phyloP scores from a whole-genome alignment of 2,113 vertebrate genomes.

The Eidolon helvum region DNA sequence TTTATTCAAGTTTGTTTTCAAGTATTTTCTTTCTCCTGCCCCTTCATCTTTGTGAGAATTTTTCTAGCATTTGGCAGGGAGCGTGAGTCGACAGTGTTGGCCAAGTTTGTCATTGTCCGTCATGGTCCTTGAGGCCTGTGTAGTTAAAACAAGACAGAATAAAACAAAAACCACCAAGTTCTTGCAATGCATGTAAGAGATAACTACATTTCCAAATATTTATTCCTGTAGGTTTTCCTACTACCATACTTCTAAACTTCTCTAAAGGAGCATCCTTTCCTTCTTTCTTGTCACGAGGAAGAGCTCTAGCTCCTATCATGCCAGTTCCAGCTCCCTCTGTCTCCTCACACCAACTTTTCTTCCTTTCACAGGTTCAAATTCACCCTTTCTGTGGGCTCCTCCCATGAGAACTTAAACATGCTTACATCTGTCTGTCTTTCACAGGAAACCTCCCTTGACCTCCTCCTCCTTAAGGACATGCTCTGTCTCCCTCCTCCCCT shows the following conservation, averaged over 20 bases:
- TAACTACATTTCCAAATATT: rapidly evolving
- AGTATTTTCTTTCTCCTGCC: neutral
- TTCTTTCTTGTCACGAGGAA: neutral
- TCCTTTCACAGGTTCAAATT: neutral
- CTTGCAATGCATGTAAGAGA: neutral
- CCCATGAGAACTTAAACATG: rapidly evolving
- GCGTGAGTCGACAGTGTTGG: neutral
- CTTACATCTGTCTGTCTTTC: neutral
- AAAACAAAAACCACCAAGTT: neutral
- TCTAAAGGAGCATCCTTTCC: neutral
- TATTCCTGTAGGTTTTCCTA: neutral
- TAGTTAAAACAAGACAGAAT: no score
- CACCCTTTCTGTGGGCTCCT: neutral
- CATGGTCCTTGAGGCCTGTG: neutral
- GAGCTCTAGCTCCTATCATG: neutral
- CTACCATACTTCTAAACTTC: no score
- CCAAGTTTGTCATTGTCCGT: neutral
- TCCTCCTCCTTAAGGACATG: rapidly evolving
- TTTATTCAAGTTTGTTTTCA: neutral
- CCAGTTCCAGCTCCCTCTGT: neutral
- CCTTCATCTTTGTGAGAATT: neutral
- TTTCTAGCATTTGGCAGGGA: neutral
- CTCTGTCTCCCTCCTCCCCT: neutral
- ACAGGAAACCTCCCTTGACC: neutral
- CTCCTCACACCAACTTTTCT: neutral